These are phyloP conservation scores for Neopipo cinnamomea DNA, from an alignment of 2,113 vertebrate genomes.

Conservation along the genomic window DNA sequence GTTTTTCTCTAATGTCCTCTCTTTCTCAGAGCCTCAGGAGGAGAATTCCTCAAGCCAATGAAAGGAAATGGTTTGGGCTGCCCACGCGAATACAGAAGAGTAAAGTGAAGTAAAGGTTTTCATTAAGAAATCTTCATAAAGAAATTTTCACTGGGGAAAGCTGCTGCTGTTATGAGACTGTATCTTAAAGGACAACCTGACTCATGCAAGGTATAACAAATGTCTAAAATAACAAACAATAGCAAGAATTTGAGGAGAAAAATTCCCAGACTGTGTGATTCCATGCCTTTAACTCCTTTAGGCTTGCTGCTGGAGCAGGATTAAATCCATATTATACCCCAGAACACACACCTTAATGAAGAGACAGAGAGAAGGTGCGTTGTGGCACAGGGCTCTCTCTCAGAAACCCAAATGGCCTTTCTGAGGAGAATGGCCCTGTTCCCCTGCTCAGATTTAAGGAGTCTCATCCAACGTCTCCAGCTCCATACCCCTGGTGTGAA, in stretches of 20 bases:
- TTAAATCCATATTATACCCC: background rate
- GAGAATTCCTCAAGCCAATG: background rate
- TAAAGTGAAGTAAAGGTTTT: background rate
- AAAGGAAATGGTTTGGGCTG: background rate
- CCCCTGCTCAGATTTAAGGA: background rate
- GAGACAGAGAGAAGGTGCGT: background rate
- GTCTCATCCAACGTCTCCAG: background rate
- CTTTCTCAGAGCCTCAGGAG: background rate
- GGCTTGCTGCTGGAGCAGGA: background rate
- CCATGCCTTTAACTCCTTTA: background rate
- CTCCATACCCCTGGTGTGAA: rapidly evolving
- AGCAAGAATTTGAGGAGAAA: background rate
- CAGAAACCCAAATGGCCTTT: background rate
- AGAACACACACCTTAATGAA: background rate
- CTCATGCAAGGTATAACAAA: background rate
- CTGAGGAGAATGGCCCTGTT: background rate
- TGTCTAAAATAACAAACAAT: background rate
- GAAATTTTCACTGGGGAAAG: background rate
- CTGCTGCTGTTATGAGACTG: background rate
- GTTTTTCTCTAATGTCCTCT: rapidly evolving
- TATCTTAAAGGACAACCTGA: background rate
- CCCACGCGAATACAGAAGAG: background rate
- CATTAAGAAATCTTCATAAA: background rate
- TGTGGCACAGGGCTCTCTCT: background rate
- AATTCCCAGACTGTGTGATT: background rate